phyloP scores from a whole-genome alignment of 2,888 invertebrate species.

The Mesorhabditis spiculigera region DNA sequence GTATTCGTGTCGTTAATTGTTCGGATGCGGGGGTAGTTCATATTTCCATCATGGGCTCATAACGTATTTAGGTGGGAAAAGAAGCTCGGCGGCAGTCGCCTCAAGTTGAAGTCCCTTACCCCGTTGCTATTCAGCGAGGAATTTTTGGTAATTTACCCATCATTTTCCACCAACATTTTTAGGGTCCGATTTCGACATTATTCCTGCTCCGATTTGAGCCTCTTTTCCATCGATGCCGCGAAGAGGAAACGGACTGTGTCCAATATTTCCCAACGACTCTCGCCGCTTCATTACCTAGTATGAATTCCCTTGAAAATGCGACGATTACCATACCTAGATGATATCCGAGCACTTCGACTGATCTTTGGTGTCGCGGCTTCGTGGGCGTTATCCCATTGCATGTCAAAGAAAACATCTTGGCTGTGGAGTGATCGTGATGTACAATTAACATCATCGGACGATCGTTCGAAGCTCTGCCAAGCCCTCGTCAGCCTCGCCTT shows the following conservation, averaged over 20 bases:
- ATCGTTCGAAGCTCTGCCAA: not conserved
- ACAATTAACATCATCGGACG: no score
- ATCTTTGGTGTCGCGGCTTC: not conserved
- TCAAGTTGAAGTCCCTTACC: not conserved
- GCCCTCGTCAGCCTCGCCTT: not conserved
- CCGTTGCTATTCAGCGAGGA: not conserved
- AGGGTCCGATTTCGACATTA: slow-evolving; percentile 11
- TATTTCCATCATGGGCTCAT: not conserved
- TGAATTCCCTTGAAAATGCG: no score
- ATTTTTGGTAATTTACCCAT: not conserved
- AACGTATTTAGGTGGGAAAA: slow-evolving; percentile 6
- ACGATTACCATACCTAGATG: no score
- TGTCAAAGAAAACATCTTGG: no score
- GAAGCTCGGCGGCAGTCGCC: not conserved
- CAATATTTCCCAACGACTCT: slow-evolving; percentile 20
- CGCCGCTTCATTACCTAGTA: slow-evolving; percentile 60
- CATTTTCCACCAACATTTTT: not conserved
- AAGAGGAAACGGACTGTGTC: slow-evolving; percentile 70
- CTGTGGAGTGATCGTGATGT: no score
- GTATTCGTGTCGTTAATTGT: slow-evolving; percentile 17
- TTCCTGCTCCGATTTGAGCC: slow-evolving; percentile 51
- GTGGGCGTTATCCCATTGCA: not conserved
- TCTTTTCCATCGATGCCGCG: slow-evolving; percentile 78
- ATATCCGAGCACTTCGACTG: no score
- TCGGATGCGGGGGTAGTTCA: slow-evolving; percentile 8